Evolutionary conservation across 1,140 invertebrate species (phyloP).

Genomic region (Piezodorus guildinii): DNA sequence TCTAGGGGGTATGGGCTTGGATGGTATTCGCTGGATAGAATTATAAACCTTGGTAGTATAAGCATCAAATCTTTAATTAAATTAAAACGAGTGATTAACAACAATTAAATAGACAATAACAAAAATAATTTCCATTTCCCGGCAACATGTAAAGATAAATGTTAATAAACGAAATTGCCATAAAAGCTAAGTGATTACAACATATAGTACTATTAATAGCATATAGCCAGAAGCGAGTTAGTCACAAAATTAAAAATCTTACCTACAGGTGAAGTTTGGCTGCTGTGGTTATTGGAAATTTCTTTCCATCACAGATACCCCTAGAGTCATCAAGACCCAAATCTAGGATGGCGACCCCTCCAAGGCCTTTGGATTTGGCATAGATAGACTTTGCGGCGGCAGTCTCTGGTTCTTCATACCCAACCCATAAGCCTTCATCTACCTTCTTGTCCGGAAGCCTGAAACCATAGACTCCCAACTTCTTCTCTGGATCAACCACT

Average conservation of each 20-base stretch:
- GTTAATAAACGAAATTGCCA: too few species aligned
- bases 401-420: slow-evolving; percentile 78
- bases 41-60: too few species aligned
- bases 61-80: too few species aligned
- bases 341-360: slow-evolving; percentile 69
- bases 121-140: too few species aligned
- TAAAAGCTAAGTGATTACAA: too few species aligned
- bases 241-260: neutral
- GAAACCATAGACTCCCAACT: slow-evolving; percentile 64
- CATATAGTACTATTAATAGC: too few species aligned
- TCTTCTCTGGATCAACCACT: slow-evolving; percentile 60
- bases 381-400: slow-evolving; percentile 69
- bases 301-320: slow-evolving; percentile 63
- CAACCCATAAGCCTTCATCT: slow-evolving; percentile 71
- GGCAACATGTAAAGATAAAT: too few species aligned
- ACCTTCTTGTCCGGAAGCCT: slow-evolving; percentile 44
- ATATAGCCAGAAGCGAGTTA: too few species aligned
- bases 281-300: slow-evolving; percentile 57
- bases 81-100: too few species aligned
- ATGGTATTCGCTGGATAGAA: too few species aligned
- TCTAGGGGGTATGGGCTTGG: too few species aligned
- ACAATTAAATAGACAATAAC: too few species aligned
- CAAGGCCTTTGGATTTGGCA: slow-evolving; percentile 58
- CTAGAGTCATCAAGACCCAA: slow-evolving; percentile 73
- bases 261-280: slow-evolving; percentile 40